A percentile compares a stretch with the other conserved stretches of the same genome.
These are phyloP conservation scores for Nothocercus julius DNA, from an alignment of 2,113 vertebrate genomes.

Conservation along the genomic window DNA sequence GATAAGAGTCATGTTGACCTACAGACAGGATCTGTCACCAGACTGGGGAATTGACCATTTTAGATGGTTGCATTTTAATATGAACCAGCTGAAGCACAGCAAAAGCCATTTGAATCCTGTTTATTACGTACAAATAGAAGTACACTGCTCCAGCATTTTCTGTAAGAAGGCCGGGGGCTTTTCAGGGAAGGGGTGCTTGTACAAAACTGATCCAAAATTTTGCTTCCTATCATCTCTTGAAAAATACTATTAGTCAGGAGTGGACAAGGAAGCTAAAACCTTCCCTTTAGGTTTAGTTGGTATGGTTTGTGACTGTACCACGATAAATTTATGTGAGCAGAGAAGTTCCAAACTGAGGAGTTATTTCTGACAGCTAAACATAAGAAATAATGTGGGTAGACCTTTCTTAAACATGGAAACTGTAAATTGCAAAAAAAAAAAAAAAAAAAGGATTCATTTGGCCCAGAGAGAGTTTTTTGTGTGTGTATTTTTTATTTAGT, in stretches of 20 bases:
- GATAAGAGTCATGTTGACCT: constrained; percentile 6
- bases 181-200: not conserved
- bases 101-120: not conserved
- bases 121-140: not conserved
- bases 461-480: not conserved
- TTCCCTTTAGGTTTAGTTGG: not conserved
- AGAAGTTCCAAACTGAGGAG: not conserved
- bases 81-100: constrained; percentile 6
- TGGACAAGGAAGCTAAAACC: not conserved
- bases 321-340: not conserved
- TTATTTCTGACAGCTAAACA: not conserved
- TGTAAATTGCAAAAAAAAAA: not conserved
- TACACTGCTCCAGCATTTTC: not conserved
- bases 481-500: not conserved
- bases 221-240: not conserved
- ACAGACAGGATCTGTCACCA: constrained; percentile 34
- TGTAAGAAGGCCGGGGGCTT: not conserved
- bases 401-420: not conserved
- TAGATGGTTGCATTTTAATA: constrained; percentile 28
- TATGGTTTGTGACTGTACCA: not conserved
- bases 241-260: not conserved
- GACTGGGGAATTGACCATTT: not conserved
- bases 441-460: not conserved
- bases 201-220: not conserved
- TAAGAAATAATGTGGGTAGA: not conserved